Evolutionary conservation across 2,797 vertebrate species (phyloP).

Genomic region (Pelodytes ibericus): DNA sequence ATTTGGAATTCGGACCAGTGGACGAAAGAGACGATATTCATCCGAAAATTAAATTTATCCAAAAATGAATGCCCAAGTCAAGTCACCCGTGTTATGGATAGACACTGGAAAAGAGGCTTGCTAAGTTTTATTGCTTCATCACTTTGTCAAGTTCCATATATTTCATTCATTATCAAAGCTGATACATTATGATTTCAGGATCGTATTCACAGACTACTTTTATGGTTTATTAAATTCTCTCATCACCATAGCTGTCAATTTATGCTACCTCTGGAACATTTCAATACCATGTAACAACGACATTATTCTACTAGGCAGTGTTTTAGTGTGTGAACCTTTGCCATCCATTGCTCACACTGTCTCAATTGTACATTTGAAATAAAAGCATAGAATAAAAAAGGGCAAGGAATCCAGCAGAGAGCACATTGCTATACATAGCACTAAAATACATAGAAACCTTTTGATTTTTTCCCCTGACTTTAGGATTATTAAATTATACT

Average conservation of each 20-base stretch:
- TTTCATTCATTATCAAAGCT: not conserved
- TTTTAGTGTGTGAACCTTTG: not conserved
- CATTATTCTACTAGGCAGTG: not conserved
- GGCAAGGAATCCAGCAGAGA: too few relatives aligned
- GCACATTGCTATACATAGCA: not conserved
- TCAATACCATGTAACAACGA: conserved; percentile 1
- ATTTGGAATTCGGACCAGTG: too few relatives aligned
- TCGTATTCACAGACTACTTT: not conserved
- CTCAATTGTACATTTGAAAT: not conserved
- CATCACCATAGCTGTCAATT: not conserved
- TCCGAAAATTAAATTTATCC: too few relatives aligned
- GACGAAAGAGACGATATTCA: too few relatives aligned
- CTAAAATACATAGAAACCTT: not conserved
- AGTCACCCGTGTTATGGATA: too few relatives aligned
- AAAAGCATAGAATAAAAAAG: not conserved
- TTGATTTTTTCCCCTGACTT: not conserved
- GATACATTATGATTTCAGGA: not conserved
- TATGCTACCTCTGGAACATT: not conserved
- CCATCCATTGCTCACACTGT: not conserved
- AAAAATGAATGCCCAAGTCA: too few relatives aligned
- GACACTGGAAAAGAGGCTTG: too few relatives aligned
- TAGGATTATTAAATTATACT: not conserved
- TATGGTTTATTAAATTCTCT: not conserved
- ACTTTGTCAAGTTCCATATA: not conserved
- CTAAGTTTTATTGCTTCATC: not conserved